Percentiles rank a stretch among this genome's conserved stretches.
phyloP scores from a whole-genome alignment of 2,113 vertebrate genomes.

The Hypocryptadius cinnamomeus region DNA sequence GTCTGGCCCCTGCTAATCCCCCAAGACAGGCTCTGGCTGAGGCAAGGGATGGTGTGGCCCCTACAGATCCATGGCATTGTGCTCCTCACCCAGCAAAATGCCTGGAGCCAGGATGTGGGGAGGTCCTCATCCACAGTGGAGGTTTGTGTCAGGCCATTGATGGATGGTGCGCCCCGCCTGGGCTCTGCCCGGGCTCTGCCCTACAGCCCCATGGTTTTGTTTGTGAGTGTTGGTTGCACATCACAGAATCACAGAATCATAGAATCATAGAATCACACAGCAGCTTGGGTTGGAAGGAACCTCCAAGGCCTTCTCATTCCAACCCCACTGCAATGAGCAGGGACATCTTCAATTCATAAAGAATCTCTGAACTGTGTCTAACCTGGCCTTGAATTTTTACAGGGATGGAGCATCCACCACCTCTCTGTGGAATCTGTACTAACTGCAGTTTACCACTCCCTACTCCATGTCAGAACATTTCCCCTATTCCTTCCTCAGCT shows the following conservation, averaged over 20 bases:
- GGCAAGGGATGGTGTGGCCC: fast-evolving
- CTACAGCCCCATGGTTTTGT: background rate
- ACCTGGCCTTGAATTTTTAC: background rate
- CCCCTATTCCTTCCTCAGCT: background rate
- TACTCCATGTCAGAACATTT: background rate
- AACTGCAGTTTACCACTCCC: background rate
- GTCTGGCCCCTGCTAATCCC: background rate
- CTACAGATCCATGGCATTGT: background rate
- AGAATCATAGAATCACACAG: background rate
- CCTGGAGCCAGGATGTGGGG: background rate
- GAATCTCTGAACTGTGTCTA: background rate
- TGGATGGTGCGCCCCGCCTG: background rate
- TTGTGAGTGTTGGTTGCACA: background rate
- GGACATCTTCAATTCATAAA: background rate
- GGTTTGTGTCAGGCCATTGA: background rate
- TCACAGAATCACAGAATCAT: background rate
- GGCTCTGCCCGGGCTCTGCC: background rate
- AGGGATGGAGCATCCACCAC: background rate
- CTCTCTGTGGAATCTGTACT: background rate
- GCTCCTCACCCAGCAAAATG: background rate
- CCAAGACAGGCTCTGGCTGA: background rate
- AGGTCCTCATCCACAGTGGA: background rate
- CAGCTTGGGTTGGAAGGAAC: background rate
- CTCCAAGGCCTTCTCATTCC: background rate
- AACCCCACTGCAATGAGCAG: background rate